Base-by-base conservation (phyloP, 2,888 invertebrate species). In the Synergus itoensis region DNA sequence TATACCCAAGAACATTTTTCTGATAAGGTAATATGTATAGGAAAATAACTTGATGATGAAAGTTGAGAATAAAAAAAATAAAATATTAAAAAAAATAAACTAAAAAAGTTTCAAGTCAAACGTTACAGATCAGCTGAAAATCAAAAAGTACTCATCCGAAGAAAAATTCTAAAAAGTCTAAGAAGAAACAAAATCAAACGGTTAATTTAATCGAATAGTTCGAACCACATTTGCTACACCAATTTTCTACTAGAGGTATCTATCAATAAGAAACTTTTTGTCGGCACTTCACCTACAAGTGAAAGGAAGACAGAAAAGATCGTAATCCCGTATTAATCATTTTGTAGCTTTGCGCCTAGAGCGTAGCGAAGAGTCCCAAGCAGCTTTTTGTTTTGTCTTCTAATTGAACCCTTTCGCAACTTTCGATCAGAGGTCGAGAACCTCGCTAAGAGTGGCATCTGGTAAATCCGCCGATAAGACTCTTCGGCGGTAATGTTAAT, bases 241-340 rank as follows among this genome's bases (percentile, higher is more conserved):
- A 60, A 60, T 60, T 60, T 60, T 21, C 60, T 60, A 60, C 60
- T 4, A 60, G 21, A 60, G 60, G 21, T 21, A 21, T 60, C 60
- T 60, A 21, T 18, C 60, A 60, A 60, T 60, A 45, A 45, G 45
- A 45, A 45, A 18, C 60, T 60, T 60, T 60, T 60, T 60, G 60
- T 11, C 9, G 4, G 18, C n/a, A 11, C 12, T 12, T 60, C 60
- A 21, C 12, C 60, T 18, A 60, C 60, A 21, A 21, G 60, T 60
- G 21, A 60, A 60, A 60, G 21, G 60, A 60, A 60, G 60, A 60
- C 21, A 21, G 18, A 21, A 60, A 60, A 60, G 21, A 60, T n/a
- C n/a, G 60, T 60, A 60, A 21, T 60, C 18, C 18, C 21, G 60
- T 60, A 60, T 36, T 36, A 36, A 36, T 21, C 11, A 21, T 60